Base-by-base conservation (phyloP, 1,140 invertebrate species). In the Yoshiicerus persimilis region DNA sequence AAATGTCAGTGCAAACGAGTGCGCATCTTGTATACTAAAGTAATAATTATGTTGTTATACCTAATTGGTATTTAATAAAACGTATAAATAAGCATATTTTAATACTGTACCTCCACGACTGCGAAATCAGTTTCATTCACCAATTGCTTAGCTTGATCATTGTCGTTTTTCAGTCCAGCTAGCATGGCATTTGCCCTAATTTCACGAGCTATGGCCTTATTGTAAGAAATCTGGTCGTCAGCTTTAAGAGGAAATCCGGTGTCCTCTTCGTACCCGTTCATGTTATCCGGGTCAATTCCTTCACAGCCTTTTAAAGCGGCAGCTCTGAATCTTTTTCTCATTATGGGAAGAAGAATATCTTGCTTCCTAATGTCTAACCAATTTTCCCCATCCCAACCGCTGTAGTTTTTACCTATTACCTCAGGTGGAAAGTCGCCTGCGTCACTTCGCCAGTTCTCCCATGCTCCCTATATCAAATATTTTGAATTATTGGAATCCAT, bases 201-300 rank as follows among this genome's bases (percentile, higher is more conserved):
- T 36, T 38, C 86, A 25, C 34, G 5, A 20, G 32, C 20, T 30
- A 86, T 75, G 9, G 23, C 30, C 32, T 30, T 11, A 38, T 86
- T 86, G 34, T 86, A 86, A 6, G 38, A 25, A 1, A 86, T 4
- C n/a, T 87, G 75, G n/a, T 80, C 4, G 5, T 30, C 34, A 20
- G 8, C 23, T 13, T 30, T 16, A 27, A 87, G 36, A 8, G 66
- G 86, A 32, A 87, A 87, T 56, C 86, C 86, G 0, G 86, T 30
- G 10, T 87, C 86, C 2, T 41, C 75, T 0, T 13, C 9, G 25
- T 83, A 80, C 1, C 86, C 86, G 32, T 87, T 83, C 86, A 87
- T 87, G 30, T 87, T 87, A 83, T 87, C 86, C 11, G 86, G 86
- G n/a, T 87, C 86, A 6, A 87, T 41, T 23, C 86, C 86, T 47